phyloP scores from a whole-genome alignment of 2,797 vertebrate genomes.

The Silurus aristotelis region DNA sequence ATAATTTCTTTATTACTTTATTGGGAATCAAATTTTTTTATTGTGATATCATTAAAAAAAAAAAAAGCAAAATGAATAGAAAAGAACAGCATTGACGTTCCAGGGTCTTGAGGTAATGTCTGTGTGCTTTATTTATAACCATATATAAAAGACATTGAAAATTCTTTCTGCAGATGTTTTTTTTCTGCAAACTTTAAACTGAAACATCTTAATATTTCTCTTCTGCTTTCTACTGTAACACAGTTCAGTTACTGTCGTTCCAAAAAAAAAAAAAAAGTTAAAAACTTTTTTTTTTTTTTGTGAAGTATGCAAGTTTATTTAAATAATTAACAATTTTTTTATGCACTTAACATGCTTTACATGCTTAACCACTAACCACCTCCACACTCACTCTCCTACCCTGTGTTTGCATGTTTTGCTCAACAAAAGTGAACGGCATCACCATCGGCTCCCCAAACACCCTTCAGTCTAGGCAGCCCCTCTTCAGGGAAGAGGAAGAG shows the following conservation, averaged over 20 bases:
- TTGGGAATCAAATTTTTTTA: background rate
- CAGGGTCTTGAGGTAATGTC: background rate
- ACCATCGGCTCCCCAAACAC: slow-evolving; percentile 55
- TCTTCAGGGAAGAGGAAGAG: slow-evolving; percentile 52
- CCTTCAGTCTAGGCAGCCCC: slow-evolving; percentile 54
- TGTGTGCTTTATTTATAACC: background rate
- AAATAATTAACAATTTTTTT: background rate
- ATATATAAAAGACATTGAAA: background rate
- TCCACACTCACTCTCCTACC: slow-evolving; percentile 64
- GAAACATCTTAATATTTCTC: background rate
- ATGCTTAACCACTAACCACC: slow-evolving; percentile 57
- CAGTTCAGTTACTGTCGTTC: background rate
- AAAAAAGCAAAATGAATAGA: too few relatives aligned
- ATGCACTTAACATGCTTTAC: slow-evolving; percentile 41
- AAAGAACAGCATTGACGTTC: background rate
- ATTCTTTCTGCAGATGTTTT: background rate
- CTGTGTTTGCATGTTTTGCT: slow-evolving; percentile 80
- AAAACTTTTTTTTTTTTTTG: background rate
- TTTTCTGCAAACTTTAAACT: background rate
- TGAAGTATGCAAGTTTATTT: background rate
- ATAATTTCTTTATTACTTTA: background rate
- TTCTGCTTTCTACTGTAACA: slow-evolving; percentile 2
- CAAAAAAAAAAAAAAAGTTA: too few relatives aligned
- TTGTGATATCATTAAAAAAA: background rate
- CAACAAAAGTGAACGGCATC: slow-evolving; percentile 69